phyloP scores from a whole-genome alignment of 2,888 invertebrate genomes.

The Coenonympha arcania region DNA sequence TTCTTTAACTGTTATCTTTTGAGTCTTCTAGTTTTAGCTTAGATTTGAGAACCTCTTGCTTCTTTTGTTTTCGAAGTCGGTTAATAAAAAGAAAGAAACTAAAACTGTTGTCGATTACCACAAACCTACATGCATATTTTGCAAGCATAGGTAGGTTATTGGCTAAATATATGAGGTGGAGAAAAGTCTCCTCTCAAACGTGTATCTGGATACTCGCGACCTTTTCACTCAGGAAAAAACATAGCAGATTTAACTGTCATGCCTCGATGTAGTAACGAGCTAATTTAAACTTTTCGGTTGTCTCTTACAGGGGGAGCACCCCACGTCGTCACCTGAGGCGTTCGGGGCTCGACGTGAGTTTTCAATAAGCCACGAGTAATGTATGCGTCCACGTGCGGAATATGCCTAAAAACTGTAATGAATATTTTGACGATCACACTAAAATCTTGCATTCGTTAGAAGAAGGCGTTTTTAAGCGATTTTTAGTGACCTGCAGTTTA shows the following conservation, averaged over 20 bases:
- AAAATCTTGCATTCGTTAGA: too few relatives aligned
- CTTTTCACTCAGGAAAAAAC: conserved; percentile 66
- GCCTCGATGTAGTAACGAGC: conserved; percentile 70
- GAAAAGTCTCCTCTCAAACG: background rate
- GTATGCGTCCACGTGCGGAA: conserved; percentile 14
- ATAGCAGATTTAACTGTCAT: conserved; percentile 60
- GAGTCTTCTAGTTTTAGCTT: too few relatives aligned
- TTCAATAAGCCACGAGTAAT: conserved; percentile 52
- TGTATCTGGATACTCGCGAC: conserved; percentile 36
- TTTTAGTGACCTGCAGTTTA: too few relatives aligned
- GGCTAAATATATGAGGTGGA: too few relatives aligned
- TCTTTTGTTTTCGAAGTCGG: too few relatives aligned
- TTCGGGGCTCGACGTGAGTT: conserved; percentile 48
- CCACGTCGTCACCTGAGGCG: conserved; percentile 61
- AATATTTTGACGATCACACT: background rate
- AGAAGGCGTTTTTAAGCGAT: too few relatives aligned
- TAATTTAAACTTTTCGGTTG: conserved; percentile 73
- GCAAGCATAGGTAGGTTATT: too few relatives aligned
- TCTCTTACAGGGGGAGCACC: conserved; percentile 39
- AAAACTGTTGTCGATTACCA: too few relatives aligned
- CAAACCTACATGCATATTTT: too few relatives aligned
- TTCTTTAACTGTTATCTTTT: too few relatives aligned
- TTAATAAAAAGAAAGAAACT: too few relatives aligned
- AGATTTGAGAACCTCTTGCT: too few relatives aligned
- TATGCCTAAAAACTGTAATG: background rate